Base-by-base conservation (phyloP, 2,888 invertebrate genomes). In the Melanophora roralis region DNA sequence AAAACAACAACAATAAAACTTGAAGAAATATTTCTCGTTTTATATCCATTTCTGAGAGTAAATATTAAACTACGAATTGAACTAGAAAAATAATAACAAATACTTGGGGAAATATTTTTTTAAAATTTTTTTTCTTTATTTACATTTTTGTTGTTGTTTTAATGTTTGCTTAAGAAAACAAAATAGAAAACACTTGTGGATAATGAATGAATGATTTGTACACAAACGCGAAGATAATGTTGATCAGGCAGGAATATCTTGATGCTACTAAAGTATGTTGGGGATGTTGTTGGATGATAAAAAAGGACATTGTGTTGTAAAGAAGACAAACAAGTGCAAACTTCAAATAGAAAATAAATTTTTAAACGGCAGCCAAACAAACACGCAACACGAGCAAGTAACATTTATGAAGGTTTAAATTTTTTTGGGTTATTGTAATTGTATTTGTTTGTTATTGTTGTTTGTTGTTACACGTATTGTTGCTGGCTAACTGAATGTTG, bases 281-380 rank as follows among this genome's bases (percentile, higher is more conserved):
- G 12, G 12, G 57, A 53, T 45, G n/a, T n/a, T n/a, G n/a, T n/a
- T n/a, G n/a, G n/a, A n/a, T n/a, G n/a, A n/a, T n/a, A n/a, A 45
- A 71, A 40, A 40, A 40, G 21, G 40, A n/a, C 59, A 49, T 69
- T 69, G 6, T 27, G 27, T 27, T 40, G 27, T 23, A 11, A 9
- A 2, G 72, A 72, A 72, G 53, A 45, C 72, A 55, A 36, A 72
- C 45, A 72, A 72, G 45, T 72, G 72, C 62, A 23, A 57, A 36
- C 32, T 36, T 51, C 14, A 14, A 23, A 49, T 23, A 27, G 23
- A 16, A 49, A 53, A 9, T n/a, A 34, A 59, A 69, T 21, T 38
- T 2, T 55, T 21, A 5, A 1, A 11, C 53, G 55, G 72, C 62
- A 72, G 62, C 62, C 62, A 72, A 64, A 53, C n/a, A 72, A 72